A percentile compares a stretch with the other conserved stretches of the same genome.
phyloP scores from a whole-genome alignment of 2,888 invertebrate genomes.

The Pharmacophagus antenor region DNA sequence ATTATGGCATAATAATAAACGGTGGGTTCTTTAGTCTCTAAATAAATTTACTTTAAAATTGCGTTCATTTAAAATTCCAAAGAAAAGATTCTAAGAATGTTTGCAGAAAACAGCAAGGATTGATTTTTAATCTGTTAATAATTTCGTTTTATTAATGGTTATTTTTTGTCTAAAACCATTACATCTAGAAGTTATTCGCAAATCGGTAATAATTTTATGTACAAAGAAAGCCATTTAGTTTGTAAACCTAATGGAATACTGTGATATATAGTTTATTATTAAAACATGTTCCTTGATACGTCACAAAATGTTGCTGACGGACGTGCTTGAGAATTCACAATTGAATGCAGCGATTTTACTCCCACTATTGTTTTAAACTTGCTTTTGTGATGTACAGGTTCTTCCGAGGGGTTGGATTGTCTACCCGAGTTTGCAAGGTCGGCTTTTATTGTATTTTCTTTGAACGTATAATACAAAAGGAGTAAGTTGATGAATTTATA shows the following conservation, averaged over 20 bases:
- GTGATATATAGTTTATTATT: not conserved
- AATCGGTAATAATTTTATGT: not conserved
- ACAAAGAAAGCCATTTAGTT: too few species aligned
- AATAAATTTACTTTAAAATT: too few species aligned
- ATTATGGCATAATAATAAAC: too few species aligned
- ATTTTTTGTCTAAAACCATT: too few species aligned
- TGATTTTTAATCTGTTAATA: too few species aligned
- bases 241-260: not conserved
- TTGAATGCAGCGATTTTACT: slow-evolving; percentile 6
- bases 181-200: not conserved
- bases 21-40: too few species aligned
- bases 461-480: not conserved
- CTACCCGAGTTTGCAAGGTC: not conserved
- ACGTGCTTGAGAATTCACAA: not conserved
- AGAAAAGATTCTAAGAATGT: too few species aligned
- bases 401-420: not conserved
- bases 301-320: not conserved
- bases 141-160: too few species aligned
- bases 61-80: too few species aligned
- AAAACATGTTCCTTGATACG: not conserved
- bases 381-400: slow-evolving; percentile 6
- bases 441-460: not conserved
- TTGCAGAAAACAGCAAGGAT: too few species aligned
- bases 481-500: too few species aligned
- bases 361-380: slow-evolving; percentile 6